A percentile compares a stretch with the other conserved stretches of the same genome.
Evolutionary conservation across 2,888 invertebrate species (phyloP).

Genomic region (Masnerella sp.): DNA sequence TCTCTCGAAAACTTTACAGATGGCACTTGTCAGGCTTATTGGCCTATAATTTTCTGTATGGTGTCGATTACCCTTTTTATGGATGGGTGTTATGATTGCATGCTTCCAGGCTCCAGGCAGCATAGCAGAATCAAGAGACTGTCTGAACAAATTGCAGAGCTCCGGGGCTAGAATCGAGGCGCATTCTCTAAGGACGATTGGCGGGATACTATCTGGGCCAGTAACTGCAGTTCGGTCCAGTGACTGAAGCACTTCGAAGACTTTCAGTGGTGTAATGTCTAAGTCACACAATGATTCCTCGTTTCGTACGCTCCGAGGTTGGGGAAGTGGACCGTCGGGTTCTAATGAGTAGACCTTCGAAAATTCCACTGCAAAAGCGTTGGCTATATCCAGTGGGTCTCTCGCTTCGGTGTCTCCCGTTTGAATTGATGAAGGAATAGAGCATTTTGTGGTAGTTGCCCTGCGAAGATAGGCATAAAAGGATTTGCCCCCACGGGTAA

Average conservation of each 20-base stretch:
- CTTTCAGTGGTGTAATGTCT: too few species aligned
- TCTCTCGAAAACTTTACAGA: neutral
- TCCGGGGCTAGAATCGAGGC: neutral
- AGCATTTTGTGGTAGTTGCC: neutral
- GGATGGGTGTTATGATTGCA: neutral
- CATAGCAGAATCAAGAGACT: neutral
- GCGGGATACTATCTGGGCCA: neutral
- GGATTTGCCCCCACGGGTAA: neutral
- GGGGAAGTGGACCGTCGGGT: slow-evolving; percentile 1
- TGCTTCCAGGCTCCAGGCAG: neutral
- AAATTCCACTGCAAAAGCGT: neutral
- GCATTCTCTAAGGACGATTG: neutral
- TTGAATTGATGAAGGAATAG: neutral
- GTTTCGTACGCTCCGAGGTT: too few species aligned
- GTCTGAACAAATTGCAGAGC: neutral
- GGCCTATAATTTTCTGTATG: neutral
- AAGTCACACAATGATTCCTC: too few species aligned
- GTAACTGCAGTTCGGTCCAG: neutral
- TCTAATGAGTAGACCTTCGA: neutral
- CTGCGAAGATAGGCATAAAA: slow-evolving; percentile 3
- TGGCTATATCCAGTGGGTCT: neutral
- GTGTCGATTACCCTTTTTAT: neutral
- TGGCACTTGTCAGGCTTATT: neutral
- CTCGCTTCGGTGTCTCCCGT: neutral
- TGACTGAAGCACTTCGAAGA: neutral